phyloP scores from a whole-genome alignment of 92 coral and sea anemone species.

The Desmophyllum pertusum region DNA sequence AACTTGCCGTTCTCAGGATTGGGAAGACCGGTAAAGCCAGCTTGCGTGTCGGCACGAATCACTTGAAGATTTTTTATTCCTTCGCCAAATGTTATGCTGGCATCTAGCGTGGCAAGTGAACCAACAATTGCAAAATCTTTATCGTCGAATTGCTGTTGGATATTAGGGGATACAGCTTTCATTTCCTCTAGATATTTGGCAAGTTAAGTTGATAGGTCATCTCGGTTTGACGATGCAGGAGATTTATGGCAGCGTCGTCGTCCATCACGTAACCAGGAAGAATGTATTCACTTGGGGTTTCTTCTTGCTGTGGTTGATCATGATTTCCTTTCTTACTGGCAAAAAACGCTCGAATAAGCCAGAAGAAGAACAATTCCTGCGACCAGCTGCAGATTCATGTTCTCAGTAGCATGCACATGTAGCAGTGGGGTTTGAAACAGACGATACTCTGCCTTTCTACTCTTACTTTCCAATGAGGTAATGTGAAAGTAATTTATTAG shows the following conservation, averaged over 20 bases:
- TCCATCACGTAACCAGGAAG: conserved; percentile 22
- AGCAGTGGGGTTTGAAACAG: too few species aligned
- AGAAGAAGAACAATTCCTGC: background rate
- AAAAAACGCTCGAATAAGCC: background rate
- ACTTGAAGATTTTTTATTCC: conserved; percentile 14
- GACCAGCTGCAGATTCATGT: background rate
- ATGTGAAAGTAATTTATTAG: background rate
- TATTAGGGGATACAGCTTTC: background rate
- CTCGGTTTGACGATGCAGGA: conserved; percentile 1
- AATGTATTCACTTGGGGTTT: conserved; percentile 7
- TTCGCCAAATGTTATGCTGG: conserved; percentile 4
- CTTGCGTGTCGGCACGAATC: background rate
- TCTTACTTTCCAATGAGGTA: conserved; percentile 1
- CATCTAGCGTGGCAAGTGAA: conserved; percentile 13
- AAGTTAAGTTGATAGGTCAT: conserved; percentile 17
- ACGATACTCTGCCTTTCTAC: too few species aligned
- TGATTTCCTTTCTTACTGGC: background rate
- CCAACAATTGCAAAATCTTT: conserved; percentile 13
- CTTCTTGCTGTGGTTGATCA: background rate
- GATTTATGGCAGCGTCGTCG: background rate
- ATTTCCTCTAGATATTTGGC: conserved; percentile 3
- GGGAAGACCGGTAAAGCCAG: conserved; percentile 11
- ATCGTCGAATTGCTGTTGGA: background rate
- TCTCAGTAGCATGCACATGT: too few species aligned
- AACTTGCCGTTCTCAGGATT: background rate